Percentiles rank a stretch among this genome's conserved stretches.
Evolutionary conservation across 2,797 vertebrate species (phyloP).

Genomic region (Eidolon dupreanum): DNA sequence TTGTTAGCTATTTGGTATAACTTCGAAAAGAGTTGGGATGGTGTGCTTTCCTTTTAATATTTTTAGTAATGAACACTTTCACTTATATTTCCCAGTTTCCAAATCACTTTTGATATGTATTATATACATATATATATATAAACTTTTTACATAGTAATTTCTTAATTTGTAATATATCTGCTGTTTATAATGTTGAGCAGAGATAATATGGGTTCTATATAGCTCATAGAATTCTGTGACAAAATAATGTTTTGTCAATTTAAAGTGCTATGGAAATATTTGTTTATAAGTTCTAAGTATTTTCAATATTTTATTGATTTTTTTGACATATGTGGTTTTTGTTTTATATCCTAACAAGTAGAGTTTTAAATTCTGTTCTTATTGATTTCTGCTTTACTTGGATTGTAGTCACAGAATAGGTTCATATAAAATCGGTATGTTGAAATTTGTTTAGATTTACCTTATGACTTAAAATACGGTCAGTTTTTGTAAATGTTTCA

Average conservation of each 20-base stretch:
- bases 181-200: not conserved
- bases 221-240: not conserved
- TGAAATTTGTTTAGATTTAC: not conserved
- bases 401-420: not conserved
- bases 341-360: not conserved
- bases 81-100: not conserved
- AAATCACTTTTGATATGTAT: slow-evolving; percentile 16
- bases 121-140: not conserved
- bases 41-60: not conserved
- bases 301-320: slow-evolving; percentile 9
- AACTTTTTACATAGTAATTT: not conserved
- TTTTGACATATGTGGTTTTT: not conserved
- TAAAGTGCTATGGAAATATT: not conserved
- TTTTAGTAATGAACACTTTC: not conserved
- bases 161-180: not conserved
- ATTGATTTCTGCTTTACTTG: slow-evolving; percentile 7
- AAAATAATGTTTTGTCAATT: not conserved
- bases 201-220: not conserved
- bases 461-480: not conserved
- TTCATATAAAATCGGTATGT: not conserved
- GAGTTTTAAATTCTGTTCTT: slow-evolving; percentile 19
- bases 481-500: not conserved
- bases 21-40: not conserved
- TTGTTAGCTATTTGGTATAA: not conserved
- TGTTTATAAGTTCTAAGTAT: slow-evolving; percentile 23